These are phyloP conservation scores for Drosophila paranaensis DNA, from an alignment of 2,888 invertebrate species.

Conservation along the genomic window DNA sequence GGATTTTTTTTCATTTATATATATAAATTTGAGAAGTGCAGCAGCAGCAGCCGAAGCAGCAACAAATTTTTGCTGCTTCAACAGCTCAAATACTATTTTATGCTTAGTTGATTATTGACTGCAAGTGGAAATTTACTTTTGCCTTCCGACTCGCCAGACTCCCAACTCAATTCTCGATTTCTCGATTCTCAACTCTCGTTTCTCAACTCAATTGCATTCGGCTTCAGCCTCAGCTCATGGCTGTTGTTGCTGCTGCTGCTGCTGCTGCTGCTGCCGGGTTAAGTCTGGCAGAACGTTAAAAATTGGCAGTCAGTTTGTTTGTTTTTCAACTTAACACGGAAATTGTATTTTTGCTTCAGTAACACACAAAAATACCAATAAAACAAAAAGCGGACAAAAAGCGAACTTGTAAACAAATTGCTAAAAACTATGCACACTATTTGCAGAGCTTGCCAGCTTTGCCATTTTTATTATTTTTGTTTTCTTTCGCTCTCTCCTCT, in stretches of 20 bases:
- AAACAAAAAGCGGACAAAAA: neutral
- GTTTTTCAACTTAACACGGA: slow-evolving; percentile 74
- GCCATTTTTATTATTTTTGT: neutral
- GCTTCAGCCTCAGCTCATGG: slow-evolving; percentile 3
- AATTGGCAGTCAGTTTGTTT: slow-evolving; percentile 74
- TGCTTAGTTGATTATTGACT: slow-evolving; percentile 80
- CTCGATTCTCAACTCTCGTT: slow-evolving; percentile 25
- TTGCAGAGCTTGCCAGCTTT: slow-evolving; percentile 31
- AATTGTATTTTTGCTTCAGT: slow-evolving; percentile 65
- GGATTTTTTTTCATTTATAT: slow-evolving; percentile 43
- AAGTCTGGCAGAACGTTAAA: slow-evolving; percentile 69
- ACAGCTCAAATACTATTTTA: slow-evolving; percentile 79
- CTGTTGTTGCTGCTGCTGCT: neutral
- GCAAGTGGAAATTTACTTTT: slow-evolving; percentile 70
- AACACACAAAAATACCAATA: slow-evolving; percentile 17
- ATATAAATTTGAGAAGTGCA: slow-evolving; percentile 26
- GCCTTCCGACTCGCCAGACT: slow-evolving; percentile 30
- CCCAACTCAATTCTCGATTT: slow-evolving; percentile 29
- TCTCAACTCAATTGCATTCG: slow-evolving; percentile 39
- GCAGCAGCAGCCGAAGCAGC: slow-evolving; percentile 37
- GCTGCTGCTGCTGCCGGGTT: slow-evolving; percentile 29
- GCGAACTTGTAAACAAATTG: slow-evolving; percentile 58
- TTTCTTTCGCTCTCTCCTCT: neutral
- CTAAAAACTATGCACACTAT: slow-evolving; percentile 47
- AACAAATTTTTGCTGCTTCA: slow-evolving; percentile 75